Evolutionary conservation across 2,888 invertebrate genomes (phyloP), one percentile per base, ranked within the genome.

Genomic region (Nemapogon koenigi): DNA sequence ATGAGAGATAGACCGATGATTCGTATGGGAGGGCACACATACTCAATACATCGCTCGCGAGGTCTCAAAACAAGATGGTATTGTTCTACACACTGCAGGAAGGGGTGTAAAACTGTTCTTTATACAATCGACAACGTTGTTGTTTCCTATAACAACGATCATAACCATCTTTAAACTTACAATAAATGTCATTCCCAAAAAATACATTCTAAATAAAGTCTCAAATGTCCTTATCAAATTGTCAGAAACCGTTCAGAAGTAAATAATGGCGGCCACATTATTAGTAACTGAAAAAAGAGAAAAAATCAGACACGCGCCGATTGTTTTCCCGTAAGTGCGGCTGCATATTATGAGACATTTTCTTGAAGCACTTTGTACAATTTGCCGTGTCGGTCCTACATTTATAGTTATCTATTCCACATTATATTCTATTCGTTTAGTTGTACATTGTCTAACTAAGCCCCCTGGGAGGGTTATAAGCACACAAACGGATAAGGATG

Each of bases 1-100:
- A n/a, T n/a, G 1, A 53, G 45, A 42, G 59, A 61, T 1, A 48
- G 49, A 1, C 42, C 39, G 0, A 42, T 53, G 3, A 43, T 64
- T 3, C 3, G 51, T 3, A 39, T 55, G 2, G 51, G 49, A 32
- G 55, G 49, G 1, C 40, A 44, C 29, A 48, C 46, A 8, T 64
- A 50, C 30, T 43, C 57, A 33, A 18, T 57, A 56, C 22, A 50
- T 53, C 13, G 26, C 0, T 15, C 32, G 2, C 19, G 11, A 3
- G 41, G 46, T 1, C 2, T 8, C 11, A 33, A 16, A 16, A 8
- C 11, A 26, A 14, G 6, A 4, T 14, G n/a, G n/a, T 7, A 18
- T 19, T 35, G 22, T 31, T 8, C 6, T 31, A 7, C 22, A 10
- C 22, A 22, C 10, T 22, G 22, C 22, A 22, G 10, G 6, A 22